Evolutionary conservation across 2,888 invertebrate genomes (phyloP), one percentile per base, ranked within the genome.

Genomic region (Aphrophora alni): DNA sequence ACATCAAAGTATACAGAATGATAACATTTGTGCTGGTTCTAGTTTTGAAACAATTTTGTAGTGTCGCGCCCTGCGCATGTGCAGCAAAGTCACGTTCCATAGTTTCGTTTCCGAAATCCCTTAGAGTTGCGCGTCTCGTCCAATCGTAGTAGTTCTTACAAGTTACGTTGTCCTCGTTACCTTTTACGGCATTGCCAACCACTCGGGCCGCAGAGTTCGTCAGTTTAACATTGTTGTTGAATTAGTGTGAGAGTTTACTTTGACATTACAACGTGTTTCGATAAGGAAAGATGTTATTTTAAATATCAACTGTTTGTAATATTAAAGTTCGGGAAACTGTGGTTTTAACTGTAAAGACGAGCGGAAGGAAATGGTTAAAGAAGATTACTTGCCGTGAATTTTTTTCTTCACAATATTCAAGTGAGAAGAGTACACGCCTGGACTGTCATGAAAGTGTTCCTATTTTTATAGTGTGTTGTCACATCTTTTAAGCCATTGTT

Each of bases 161-260:
- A 77, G 77, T 78, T 71, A 75, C 78, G 73, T 81, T 84, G 83
- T 77, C 84, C 84, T 81, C 82, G 59, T 83, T 84, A 82, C 84
- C 84, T 78, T 84, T 84, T 84, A 84, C 83, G 84, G 84, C 78
- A 81, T 84, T 82, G 77, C 80, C 38, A 76, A 38, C 51, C 68
- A 68, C 44, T 24, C 33, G 71, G 59, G 38, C 77, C 70, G 76
- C 68, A 75, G 75, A 75, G 75, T 44, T 38, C 14, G 51, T 59
- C 59, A 21, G 59, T 59, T 51, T 38, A 75, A 51, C 51, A 33
- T 28, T 33, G 68, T 28, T 26, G 59, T 26, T 17, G 17, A 59
- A 28, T 68, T 76, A 21, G 68, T 76, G 59, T 21, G 21, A 59
- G 21, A 59, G 59, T 59, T 59, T 21, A 4, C 21, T n/a, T 59